phyloP scores from a whole-genome alignment of 1,140 invertebrate genomes.

The Platorchestia sp. region DNA sequence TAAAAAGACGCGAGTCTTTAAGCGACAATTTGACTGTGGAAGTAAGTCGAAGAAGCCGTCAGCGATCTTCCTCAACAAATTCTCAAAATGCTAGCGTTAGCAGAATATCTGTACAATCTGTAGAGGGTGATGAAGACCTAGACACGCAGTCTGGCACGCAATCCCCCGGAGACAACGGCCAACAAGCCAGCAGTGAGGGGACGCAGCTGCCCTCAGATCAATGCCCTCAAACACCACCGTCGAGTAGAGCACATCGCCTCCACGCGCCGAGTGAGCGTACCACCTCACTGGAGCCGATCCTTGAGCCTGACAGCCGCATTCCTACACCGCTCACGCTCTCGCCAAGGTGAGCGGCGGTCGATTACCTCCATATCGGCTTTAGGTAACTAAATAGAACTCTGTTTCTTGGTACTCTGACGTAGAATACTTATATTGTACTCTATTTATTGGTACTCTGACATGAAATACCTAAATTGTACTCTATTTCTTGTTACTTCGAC shows the following conservation, averaged over 20 bases:
- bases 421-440: too few relatives aligned
- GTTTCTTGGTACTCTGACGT: too few relatives aligned
- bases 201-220: not conserved
- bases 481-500: too few relatives aligned
- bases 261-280: not conserved
- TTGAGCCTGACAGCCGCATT: constrained; percentile 4
- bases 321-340: not conserved
- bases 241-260: not conserved
- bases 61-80: not conserved
- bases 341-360: not conserved
- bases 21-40: not conserved
- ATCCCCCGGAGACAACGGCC: not conserved
- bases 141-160: not conserved
- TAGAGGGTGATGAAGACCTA: not conserved
- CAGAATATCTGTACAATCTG: not conserved
- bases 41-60: not conserved
- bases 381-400: too few relatives aligned
- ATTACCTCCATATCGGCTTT: too few relatives aligned
- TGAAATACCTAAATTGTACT: too few relatives aligned
- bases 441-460: too few relatives aligned
- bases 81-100: not conserved
- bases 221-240: not conserved
- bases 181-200: not conserved
- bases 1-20: not conserved
- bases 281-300: not conserved